Evolutionary conservation across 2,113 vertebrate genomes (phyloP).

Genomic region (Leptocoma aspasia): DNA sequence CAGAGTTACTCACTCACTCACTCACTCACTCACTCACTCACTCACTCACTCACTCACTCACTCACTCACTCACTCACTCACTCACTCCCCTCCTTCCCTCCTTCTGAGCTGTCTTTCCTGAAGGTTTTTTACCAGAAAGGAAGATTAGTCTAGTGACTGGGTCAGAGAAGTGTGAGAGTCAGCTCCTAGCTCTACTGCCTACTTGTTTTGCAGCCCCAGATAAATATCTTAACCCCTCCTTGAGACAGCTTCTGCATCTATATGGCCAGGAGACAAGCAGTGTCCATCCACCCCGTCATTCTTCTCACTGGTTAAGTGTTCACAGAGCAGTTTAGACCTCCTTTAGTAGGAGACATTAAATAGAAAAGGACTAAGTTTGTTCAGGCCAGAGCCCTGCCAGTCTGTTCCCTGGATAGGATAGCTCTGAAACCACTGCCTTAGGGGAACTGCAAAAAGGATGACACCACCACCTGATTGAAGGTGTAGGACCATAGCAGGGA

Average conservation of each 20-base stretch:
- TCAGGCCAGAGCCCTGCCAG: background rate
- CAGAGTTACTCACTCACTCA: background rate
- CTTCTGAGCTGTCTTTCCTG: background rate
- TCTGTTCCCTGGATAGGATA: background rate
- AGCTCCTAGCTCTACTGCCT: background rate
- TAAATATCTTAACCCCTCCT: background rate
- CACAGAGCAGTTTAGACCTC: background rate
- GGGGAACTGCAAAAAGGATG: background rate
- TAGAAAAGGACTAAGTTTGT: background rate
- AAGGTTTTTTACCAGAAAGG: background rate
- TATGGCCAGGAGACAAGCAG: background rate
- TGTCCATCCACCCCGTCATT: background rate
- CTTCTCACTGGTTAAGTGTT: background rate
- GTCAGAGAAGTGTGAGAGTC: background rate
- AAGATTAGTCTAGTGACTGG: background rate
- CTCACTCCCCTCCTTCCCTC: background rate
- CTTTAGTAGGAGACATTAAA: background rate
- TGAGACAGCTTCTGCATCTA: background rate
- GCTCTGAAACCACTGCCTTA: background rate
- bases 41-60: background rate
- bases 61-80: background rate
- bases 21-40: background rate
- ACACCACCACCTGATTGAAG: accelerated
- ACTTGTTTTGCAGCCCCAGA: background rate
- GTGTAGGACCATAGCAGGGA: background rate